Base-by-base conservation (phyloP, 2,797 vertebrate species). In the Ctenopoma multispine region DNA sequence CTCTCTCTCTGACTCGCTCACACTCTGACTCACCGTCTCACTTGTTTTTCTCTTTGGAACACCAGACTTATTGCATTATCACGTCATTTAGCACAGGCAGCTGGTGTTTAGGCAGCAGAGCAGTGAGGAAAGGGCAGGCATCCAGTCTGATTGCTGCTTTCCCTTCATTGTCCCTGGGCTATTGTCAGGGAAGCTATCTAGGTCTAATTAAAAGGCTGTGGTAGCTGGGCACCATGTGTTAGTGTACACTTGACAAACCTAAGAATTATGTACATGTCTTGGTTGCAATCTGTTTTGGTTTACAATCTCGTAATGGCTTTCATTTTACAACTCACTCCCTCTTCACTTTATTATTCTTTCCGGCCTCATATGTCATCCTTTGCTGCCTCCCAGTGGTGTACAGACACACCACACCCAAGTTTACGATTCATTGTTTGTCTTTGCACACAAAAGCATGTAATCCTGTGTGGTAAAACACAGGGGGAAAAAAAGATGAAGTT, bases 371-470 rank as follows among this genome's bases (percentile, higher is more conserved):
- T n/a, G 0, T 44, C 4, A 20, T 38, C n/a, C 24, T 77, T 9
- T 81, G 56, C 77, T 86, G 82, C 83, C 84, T 63, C 60, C 83
- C n/a, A 74, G 76, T 87, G 89, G 74, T 60, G 2, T 0, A 54
- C 72, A 64, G 23, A 53, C 15, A 57, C 76, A 76, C 41, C 3
- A 29, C 43, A 69, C 17, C 29, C 4, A 10, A 4, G n/a, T 24
- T 36, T 20, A 31, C 31, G 13, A 17, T 27, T 23, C 13, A 21
- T 31, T 36, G 13, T 59, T 43, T 20, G n/a, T 79, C 24, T 20
- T 63, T 69, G 46, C 49, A 18, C 40, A 49, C 38, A 38, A 27
- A 41, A 68, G 15, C 18, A 20, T 65, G 59, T 47, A 59, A 68
- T 43, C 23, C 12, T 40, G 40, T 75, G 49, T 65, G 51, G 54